A percentile compares a stretch with the other conserved stretches of the same genome.
These are phyloP conservation scores for Mastomys coucha DNA, from an alignment of 2,113 vertebrate genomes.

Conservation along the genomic window DNA sequence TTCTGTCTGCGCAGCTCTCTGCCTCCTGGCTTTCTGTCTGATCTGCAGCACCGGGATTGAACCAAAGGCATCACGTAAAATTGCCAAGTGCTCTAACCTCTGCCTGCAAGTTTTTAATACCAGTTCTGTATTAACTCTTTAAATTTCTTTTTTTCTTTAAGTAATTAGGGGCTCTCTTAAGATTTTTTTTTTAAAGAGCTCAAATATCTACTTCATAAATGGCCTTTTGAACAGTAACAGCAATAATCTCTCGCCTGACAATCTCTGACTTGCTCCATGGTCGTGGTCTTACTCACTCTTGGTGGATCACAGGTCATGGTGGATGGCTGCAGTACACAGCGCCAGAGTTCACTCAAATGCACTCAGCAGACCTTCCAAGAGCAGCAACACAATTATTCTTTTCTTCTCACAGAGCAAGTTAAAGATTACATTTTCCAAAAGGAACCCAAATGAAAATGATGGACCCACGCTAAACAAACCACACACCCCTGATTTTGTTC, in stretches of 20 bases:
- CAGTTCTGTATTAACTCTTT: background rate
- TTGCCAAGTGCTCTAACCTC: background rate
- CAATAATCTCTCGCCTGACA: conserved; percentile 74
- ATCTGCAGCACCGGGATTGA: background rate
- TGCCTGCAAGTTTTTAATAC: background rate
- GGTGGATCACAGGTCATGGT: conserved; percentile 64
- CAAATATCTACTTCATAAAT: conserved; percentile 79
- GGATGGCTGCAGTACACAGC: conserved; percentile 17
- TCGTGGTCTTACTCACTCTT: conserved; percentile 22
- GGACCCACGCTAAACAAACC: background rate
- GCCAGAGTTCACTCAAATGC: conserved; percentile 80
- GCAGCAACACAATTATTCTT: conserved; percentile 75
- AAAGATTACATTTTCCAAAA: conserved; percentile 70
- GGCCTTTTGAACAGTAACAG: conserved; percentile 87
- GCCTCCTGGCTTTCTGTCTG: background rate
- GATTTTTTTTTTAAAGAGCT: background rate
- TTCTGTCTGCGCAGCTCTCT: background rate
- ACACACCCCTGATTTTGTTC: conserved; percentile 11
- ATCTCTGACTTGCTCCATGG: conserved; percentile 65
- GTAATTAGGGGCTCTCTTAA: background rate
- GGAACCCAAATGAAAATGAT: background rate
- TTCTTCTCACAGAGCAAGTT: conserved; percentile 73
- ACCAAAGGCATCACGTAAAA: background rate
- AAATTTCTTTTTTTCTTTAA: background rate
- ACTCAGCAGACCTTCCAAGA: conserved; percentile 84